Base-by-base conservation (phyloP, 1,140 invertebrate genomes). In the Drosophila navojoa region DNA sequence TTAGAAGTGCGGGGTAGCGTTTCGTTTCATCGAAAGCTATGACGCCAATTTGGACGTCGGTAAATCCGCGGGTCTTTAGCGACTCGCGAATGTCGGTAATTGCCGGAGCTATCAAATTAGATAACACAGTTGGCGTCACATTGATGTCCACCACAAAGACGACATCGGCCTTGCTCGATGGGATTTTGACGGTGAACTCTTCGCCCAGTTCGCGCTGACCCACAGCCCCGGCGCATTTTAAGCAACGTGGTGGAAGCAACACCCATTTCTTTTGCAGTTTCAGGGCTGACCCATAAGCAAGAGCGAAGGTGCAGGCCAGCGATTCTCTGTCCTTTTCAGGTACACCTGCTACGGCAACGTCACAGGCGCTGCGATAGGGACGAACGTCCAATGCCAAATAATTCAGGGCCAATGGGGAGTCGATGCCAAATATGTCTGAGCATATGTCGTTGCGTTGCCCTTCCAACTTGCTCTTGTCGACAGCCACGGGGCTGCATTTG, bases 81-180 rank as follows among this genome's bases (percentile, higher is more conserved):
- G 92, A 91, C 22, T 91, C 91, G 10, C 78, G 90, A 0, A 94
- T 59, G 53, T 93, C 89, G 4, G 71, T 84, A 7, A 93, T 78
- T 0, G 91, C 61, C 0, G 91, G 87, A 10, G 92, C 86, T 16
- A 93, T 76, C 2, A 93, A 76, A 16, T 93, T 91, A 13, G 89
- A 90, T 32, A 93, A 80, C 0, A 93, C 59, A 19, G n/a, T 10
- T 53, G 92, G 60, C 1, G 22, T 81, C 70, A 94, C 44, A 81
- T 90, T 80, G 91, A 95, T 92, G 66, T 97, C 96, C n/a, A 96
- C 93, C 5, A 95, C 93, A 38, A 97, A 92, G 5, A 97, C 91
- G 67, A 97, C 93, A 78, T 97, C 96, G 7, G 96, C 96, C 72
- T 95, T 93, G 62, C 95, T 96, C 45, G 93, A 93, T 1, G 95